Base-by-base conservation (phyloP, 92 coral and sea anemone genomes). In the Hydrozoanthus gracilis region DNA sequence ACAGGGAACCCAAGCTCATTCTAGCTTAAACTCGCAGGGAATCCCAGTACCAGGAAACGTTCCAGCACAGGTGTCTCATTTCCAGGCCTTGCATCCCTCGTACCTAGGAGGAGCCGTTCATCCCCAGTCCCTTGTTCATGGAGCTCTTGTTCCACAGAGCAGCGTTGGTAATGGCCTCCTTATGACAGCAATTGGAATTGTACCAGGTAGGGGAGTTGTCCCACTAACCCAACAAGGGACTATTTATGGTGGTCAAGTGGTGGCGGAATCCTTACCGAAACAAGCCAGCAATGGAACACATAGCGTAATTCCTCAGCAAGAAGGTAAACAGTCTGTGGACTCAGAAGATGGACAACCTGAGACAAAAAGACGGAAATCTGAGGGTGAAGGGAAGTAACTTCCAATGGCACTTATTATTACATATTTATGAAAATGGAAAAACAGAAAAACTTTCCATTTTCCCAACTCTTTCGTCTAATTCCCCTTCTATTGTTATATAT, bases 91-190 rank as follows among this genome's bases (percentile, higher is more conserved):
- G 39, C 91, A 92, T 5, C 94, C 93, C 8, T 83, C 98, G 7
- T 75, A 92, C 27, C 87, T 94, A 49, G 86, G 94, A 1, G 83
- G 94, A 8, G 76, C 93, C 44, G 87, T 95, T 17, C 88, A 92
- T 5, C 91, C 88, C 9, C 95, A 90, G 83, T 86, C 93, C 7
- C 88, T 92, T 56, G 90, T 91, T 20, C 98, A 90, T 78, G 92
- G 95, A 62, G 71, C 92, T 7, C 77, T 88, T 39, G 89, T 92
- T 15, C 95, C 95, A 14, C 98, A 90, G 44, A 89, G 93, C 11
- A 70, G 92, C 4, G 93, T 92, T 50, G 98, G 98, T 18, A 94
- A 94, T 88, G 98, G 98, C 6, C 68, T 94, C 71, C 82, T 94
- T 8, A 88, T 94, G 65, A 88, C 98, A 13, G 87, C 98, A 0